phyloP scores from a whole-genome alignment of 2,888 invertebrate genomes.

The Caenorhabditis sp. region DNA sequence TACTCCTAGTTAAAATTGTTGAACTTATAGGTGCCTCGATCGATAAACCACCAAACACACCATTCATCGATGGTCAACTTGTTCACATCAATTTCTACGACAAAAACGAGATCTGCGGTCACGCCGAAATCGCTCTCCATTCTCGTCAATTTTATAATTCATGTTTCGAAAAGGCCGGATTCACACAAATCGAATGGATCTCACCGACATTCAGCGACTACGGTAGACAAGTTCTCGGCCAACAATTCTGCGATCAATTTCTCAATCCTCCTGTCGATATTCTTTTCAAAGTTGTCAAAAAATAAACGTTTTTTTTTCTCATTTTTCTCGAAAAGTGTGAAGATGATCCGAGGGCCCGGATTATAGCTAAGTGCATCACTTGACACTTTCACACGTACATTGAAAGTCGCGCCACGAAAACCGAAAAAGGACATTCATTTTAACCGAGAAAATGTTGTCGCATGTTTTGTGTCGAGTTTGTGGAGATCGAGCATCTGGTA shows the following conservation, averaged over 20 bases:
- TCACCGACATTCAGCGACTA: slow-evolving; percentile 17
- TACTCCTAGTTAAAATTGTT: no score
- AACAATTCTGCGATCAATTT: slow-evolving; percentile 14
- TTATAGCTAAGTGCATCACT: background rate
- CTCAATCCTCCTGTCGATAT: slow-evolving; percentile 30
- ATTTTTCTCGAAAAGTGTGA: background rate
- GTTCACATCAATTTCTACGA: slow-evolving; percentile 28
- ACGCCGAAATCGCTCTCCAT: slow-evolving; percentile 28
- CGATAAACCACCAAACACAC: slow-evolving; percentile 4
- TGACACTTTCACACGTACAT: background rate
- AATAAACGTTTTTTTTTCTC: background rate
- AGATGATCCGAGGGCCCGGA: slow-evolving; percentile 3
- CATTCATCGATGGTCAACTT: slow-evolving; percentile 32
- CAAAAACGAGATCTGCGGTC: slow-evolving; percentile 16
- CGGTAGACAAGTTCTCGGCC: slow-evolving; percentile 17
- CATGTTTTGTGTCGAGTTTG: slow-evolving; percentile 48
- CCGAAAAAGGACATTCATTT: background rate
- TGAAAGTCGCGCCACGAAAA: background rate
- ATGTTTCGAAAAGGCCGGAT: slow-evolving; percentile 20
- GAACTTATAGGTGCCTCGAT: slow-evolving; percentile 13
- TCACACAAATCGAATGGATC: slow-evolving; percentile 23
- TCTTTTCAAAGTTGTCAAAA: slow-evolving; percentile 11
- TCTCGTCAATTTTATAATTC: slow-evolving; percentile 25
- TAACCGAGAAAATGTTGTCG: background rate
- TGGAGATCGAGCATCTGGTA: slow-evolving; percentile 62